Evolutionary conservation across 2,797 vertebrate genomes (phyloP).

Genomic region (Gymnothorax javanicus): DNA sequence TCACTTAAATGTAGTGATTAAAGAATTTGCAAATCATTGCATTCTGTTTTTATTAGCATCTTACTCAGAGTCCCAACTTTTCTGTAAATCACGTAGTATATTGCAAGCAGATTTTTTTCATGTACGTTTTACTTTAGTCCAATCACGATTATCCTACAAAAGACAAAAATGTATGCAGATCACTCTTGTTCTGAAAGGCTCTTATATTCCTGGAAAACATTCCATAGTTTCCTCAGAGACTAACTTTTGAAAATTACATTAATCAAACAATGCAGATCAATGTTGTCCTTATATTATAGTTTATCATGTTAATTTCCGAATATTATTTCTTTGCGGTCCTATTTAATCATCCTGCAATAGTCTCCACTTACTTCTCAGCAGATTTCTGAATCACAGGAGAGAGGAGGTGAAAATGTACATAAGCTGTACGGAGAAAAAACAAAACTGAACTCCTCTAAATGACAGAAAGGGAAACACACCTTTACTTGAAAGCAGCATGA

Average conservation of each 20-base stretch:
- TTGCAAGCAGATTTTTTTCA: too few relatives aligned
- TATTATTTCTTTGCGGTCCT: not conserved
- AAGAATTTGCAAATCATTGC: too few relatives aligned
- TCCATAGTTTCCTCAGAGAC: not conserved
- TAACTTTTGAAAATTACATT: not conserved
- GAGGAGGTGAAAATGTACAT: slow-evolving; percentile 91
- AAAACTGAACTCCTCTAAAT: slow-evolving; percentile 23
- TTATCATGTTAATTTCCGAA: not conserved
- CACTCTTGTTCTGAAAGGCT: not conserved
- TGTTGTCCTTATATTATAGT: not conserved
- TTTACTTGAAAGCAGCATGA: not conserved
- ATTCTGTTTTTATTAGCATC: too few relatives aligned
- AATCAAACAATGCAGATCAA: not conserved
- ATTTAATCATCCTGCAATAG: slow-evolving; percentile 5
- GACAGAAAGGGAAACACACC: not conserved
- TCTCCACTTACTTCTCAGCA: slow-evolving; percentile 86
- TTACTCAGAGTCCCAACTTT: too few relatives aligned
- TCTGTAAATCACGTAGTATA: too few relatives aligned
- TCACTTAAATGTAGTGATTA: too few relatives aligned
- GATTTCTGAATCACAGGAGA: slow-evolving; percentile 92
- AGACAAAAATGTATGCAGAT: too few relatives aligned
- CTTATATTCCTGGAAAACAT: not conserved
- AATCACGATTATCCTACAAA: too few relatives aligned
- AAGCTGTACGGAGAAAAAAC: slow-evolving; percentile 69
- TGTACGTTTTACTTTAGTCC: too few relatives aligned